A percentile compares a stretch with the other conserved stretches of the same genome.
These are phyloP conservation scores for Limnothrissa miodon DNA, from an alignment of 2,113 vertebrate genomes.

Conservation along the genomic window DNA sequence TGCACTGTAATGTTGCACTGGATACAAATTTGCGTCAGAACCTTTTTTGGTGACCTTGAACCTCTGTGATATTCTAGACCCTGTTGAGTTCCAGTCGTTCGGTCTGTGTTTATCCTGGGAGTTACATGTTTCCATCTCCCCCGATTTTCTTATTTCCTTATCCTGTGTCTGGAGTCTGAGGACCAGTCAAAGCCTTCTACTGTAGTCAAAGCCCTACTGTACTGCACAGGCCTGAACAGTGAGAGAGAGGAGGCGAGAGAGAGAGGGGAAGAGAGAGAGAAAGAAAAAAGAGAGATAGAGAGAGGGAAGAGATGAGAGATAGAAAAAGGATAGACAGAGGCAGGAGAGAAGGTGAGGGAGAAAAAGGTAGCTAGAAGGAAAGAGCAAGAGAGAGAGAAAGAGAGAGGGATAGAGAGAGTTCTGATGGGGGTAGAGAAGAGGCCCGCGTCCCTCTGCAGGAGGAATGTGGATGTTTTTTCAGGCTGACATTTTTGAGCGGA, in stretches of 20 bases:
- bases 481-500: slow-evolving; percentile 55
- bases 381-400: too few species aligned
- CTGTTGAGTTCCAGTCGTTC: not conserved
- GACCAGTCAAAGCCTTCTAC: slow-evolving; percentile 3
- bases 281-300: too few species aligned
- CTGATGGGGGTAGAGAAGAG: slow-evolving; percentile 14
- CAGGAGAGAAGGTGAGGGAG: too few species aligned
- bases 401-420: slow-evolving; percentile 38
- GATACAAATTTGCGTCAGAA: not conserved
- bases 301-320: too few species aligned
- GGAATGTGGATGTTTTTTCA: slow-evolving; percentile 72
- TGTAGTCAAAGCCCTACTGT: slow-evolving; percentile 8
- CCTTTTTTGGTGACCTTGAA: not conserved
- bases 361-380: too few species aligned
- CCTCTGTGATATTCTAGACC: not conserved
- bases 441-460: slow-evolving; percentile 35
- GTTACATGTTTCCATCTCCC: not conserved
- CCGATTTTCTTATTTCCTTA: not conserved
- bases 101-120: not conserved
- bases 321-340: too few species aligned
- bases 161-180: not conserved
- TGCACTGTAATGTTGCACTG: not conserved
- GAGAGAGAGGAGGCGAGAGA: not conserved
- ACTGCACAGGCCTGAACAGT: not conserved
- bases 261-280: too few species aligned